Evolutionary conservation across 2,888 invertebrate species (phyloP).

Genomic region (Blera fallax): DNA sequence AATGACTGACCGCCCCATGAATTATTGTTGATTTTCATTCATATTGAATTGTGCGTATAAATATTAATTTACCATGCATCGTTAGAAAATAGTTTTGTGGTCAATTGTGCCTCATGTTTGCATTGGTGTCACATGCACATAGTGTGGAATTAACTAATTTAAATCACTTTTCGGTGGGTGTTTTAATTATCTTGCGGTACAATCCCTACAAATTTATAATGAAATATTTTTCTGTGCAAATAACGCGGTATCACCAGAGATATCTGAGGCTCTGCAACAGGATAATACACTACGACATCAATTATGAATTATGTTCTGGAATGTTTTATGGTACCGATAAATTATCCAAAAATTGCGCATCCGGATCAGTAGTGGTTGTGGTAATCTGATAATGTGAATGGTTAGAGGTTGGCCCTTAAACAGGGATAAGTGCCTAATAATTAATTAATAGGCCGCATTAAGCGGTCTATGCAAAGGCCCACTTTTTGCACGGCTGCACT

Average conservation of each 20-base stretch:
- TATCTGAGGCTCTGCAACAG: constrained; percentile 20
- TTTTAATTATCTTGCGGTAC: constrained; percentile 48
- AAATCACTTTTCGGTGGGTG: constrained; percentile 41
- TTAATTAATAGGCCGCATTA: constrained; percentile 31
- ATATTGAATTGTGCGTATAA: not conserved
- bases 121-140: not conserved
- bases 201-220: constrained; percentile 18
- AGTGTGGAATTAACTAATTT: constrained; percentile 44
- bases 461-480: not conserved
- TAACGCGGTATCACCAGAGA: constrained; percentile 15
- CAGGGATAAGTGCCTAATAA: constrained; percentile 36
- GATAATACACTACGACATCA: constrained; percentile 41
- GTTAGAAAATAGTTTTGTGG: constrained; percentile 56
- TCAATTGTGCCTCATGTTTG: constrained; percentile 4
- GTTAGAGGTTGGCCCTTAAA: not conserved
- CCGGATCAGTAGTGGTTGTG: not conserved
- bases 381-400: not conserved
- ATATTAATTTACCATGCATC: constrained; percentile 36
- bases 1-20: constrained; percentile 16
- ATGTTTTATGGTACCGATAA: constrained; percentile 55
- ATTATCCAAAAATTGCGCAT: constrained; percentile 41
- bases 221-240: not conserved
- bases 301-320: constrained; percentile 44
- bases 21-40: constrained; percentile 37
- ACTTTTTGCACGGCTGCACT: not conserved